Conservation (phyloP, 2,113 vertebrate genomes). For the Channa argus region DNA sequence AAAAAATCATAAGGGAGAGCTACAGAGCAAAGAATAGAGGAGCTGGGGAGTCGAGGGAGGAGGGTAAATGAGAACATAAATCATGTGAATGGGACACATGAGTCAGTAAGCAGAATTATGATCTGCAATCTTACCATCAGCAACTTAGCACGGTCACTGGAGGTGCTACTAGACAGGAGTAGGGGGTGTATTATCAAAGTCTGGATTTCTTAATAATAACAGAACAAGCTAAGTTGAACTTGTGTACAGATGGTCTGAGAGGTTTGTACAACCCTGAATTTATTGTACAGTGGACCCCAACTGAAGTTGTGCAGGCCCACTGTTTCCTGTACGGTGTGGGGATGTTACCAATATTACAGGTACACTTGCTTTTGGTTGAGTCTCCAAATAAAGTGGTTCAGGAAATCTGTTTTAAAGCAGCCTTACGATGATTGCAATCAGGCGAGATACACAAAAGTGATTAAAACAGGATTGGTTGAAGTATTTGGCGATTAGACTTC, state of each 20-base stretch:
- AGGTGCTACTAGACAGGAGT: background rate
- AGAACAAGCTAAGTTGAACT: too few species aligned
- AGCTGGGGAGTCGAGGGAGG: conserved; percentile 12
- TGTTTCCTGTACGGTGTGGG: too few species aligned
- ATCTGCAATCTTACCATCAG: conserved; percentile 55
- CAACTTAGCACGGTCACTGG: conserved; percentile 26
- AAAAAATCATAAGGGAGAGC: conserved; percentile 11
- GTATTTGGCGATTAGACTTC: too few species aligned
- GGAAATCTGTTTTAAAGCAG: too few species aligned
- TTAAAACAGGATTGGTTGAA: too few species aligned
- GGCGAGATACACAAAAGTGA: too few species aligned
- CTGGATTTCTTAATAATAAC: background rate
- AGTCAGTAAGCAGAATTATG: conserved; percentile 66
- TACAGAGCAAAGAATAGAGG: conserved; percentile 5
- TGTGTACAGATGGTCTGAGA: background rate
- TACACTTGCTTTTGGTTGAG: too few species aligned
- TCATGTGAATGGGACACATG: conserved; percentile 65
- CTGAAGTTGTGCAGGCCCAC: too few species aligned
- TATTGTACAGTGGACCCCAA: too few species aligned
- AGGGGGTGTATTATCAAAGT: conserved; percentile 1
- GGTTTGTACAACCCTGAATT: background rate
- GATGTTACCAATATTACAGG: background rate
- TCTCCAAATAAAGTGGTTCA: too few species aligned
- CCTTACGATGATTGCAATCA: too few species aligned
- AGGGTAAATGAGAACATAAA: conserved; percentile 66